Percentiles rank a stretch among this genome's conserved stretches.
These are phyloP conservation scores for Proales similis DNA, from an alignment of 1,140 invertebrate species.

Conservation along the genomic window DNA sequence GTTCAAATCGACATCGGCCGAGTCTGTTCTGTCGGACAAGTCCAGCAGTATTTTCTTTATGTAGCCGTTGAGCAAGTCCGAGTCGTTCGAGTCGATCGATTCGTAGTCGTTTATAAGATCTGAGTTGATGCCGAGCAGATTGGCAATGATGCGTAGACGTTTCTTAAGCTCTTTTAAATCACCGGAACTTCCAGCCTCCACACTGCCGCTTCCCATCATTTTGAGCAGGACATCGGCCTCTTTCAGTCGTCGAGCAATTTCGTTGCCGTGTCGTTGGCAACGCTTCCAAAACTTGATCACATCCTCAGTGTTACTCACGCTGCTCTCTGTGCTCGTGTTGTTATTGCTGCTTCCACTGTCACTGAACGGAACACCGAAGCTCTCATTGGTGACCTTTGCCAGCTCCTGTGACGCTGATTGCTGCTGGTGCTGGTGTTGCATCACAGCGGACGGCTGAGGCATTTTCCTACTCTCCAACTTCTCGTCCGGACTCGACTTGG, in stretches of 20 bases:
- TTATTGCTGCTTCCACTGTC: not conserved
- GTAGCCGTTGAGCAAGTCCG: conserved; percentile 6
- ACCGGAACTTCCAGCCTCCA: not conserved
- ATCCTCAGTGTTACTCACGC: not conserved
- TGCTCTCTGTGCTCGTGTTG: not conserved
- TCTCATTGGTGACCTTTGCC: not conserved
- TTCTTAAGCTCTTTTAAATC: conserved; percentile 19
- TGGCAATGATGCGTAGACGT: not conserved
- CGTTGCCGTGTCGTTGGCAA: conserved; percentile 1
- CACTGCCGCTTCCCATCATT: not conserved
- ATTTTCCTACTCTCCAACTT: not conserved
- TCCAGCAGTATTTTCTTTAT: conserved; percentile 22
- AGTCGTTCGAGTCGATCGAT: conserved; percentile 29
- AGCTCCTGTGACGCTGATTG: not conserved
- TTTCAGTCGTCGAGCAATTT: conserved; percentile 12
- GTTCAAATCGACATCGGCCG: conserved; percentile 8
- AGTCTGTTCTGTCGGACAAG: not conserved
- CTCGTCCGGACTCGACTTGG: not conserved
- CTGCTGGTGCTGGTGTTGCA: not conserved
- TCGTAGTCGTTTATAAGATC: conserved; percentile 24
- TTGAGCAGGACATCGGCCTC: conserved; percentile 10
- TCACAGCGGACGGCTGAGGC: not conserved
- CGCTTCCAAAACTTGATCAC: conserved; percentile 20
- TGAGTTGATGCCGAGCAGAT: conserved; percentile 16
- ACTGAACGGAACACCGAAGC: too few relatives aligned